Percentiles rank a stretch among this genome's conserved stretches.
Conservation (phyloP, 1,140 invertebrate species). For the Fopius arisanus region DNA sequence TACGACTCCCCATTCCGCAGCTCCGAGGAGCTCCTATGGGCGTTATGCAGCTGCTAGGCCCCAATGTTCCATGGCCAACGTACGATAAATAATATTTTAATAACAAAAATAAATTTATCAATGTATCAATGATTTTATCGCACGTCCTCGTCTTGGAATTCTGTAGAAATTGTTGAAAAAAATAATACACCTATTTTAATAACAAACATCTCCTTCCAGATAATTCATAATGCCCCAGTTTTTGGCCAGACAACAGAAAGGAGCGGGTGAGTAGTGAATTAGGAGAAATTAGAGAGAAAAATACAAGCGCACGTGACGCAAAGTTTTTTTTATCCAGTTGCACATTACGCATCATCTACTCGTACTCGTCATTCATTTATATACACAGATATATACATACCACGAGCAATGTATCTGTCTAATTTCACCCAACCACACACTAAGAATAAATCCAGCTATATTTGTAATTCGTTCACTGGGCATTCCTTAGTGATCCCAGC, state of each 20-base stretch:
- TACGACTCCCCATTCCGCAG: constrained; percentile 35
- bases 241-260: constrained; percentile 55
- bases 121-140: too few relatives aligned
- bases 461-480: not conserved
- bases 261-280: constrained; percentile 49
- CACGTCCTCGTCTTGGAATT: too few relatives aligned
- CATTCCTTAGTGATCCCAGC: constrained; percentile 2
- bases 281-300: not conserved
- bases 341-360: not conserved
- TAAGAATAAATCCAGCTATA: not conserved
- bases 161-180: too few relatives aligned
- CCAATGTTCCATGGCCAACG: constrained; percentile 73
- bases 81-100: constrained; percentile 46
- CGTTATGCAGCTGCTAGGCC: constrained; percentile 71
- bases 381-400: not conserved
- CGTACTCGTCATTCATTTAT: not conserved
- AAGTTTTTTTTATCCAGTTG: not conserved
- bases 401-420: not conserved
- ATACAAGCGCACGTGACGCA: not conserved
- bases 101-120: too few relatives aligned
- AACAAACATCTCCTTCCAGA: constrained; percentile 53
- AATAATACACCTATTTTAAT: not conserved
- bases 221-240: constrained; percentile 60
- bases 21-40: constrained; percentile 59
- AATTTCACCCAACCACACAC: not conserved